phyloP scores from a whole-genome alignment of 2,888 invertebrate genomes.

The Xestia c-nigrum region DNA sequence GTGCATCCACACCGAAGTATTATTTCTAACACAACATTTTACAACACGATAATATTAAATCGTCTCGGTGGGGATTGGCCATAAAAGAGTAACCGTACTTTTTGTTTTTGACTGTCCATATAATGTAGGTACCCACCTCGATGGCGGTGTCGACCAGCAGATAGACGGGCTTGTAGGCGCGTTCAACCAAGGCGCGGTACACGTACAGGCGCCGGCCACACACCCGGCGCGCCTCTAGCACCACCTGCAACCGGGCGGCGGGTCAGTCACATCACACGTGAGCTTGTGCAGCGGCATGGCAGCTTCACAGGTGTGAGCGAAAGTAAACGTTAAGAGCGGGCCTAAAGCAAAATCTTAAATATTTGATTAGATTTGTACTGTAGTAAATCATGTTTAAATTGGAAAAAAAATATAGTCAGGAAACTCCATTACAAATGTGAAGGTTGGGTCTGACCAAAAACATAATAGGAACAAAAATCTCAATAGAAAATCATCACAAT shows the following conservation, averaged over 20 bases:
- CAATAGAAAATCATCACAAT: too few species aligned
- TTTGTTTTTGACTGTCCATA: neutral
- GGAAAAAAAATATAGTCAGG: too few species aligned
- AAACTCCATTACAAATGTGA: too few species aligned
- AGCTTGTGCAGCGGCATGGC: neutral
- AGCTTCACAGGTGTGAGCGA: neutral
- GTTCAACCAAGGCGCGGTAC: slow-evolving; percentile 67
- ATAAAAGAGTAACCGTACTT: neutral
- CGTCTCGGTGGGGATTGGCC: neutral
- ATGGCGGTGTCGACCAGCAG: slow-evolving; percentile 79
- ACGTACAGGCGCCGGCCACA: slow-evolving; percentile 75
- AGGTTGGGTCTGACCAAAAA: too few species aligned
- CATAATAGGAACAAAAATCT: too few species aligned
- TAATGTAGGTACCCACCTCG: slow-evolving; percentile 66
- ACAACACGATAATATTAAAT: neutral
- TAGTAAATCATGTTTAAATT: too few species aligned
- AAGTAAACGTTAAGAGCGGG: neutral
- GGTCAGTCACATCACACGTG: too few species aligned
- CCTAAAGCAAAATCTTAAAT: too few species aligned
- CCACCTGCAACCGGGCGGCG: slow-evolving; percentile 73
- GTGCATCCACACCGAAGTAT: neutral
- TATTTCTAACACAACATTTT: neutral
- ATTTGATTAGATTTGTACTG: too few species aligned
- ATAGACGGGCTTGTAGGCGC: slow-evolving; percentile 74
- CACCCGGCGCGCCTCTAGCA: slow-evolving; percentile 73